Evolutionary conservation across 35 echinoderm and acorn worm genomes (phyloP), one percentile per base, ranked within the genome.

Genomic region (Apostichopus parvimensis): DNA sequence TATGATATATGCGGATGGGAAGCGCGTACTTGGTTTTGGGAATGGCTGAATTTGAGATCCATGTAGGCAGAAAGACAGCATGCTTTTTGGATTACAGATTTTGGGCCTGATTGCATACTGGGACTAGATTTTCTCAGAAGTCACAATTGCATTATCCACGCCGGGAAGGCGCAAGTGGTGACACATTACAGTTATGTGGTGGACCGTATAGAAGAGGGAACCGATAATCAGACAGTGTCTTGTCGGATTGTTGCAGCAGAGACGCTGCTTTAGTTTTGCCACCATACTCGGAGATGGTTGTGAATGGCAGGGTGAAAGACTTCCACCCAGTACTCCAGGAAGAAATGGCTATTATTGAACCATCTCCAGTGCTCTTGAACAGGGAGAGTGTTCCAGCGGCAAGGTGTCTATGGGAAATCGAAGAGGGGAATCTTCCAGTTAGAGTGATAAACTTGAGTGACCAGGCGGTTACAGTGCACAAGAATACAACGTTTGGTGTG

Each of bases 101-200:
- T 87, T 0, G 56, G 28, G 12, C 84, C 57, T 5, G 57, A 87
- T 22, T 87, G 84, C 26, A 87, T 87, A 8, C 24, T 87, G 45
- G 84, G 84, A 60, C 25, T 87, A 26, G 84, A 87, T 18, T 87
- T 87, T 24, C 24, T 87, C 18, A 87, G n/a, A 53, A 9, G 8
- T 11, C 57, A 64, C 26, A 26, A 87, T 58, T 87, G 20, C 28
- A 11, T 87, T 6, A 87, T 87, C 0, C 17, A 64, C 26, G 84
- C 21, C 1, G 20, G 84, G 56, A 26, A 24, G 28, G 57, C 57
- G 9, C 84, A 71, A 11, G 56, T 87, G 6, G 58, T 71, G 25
- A 87, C 4, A 11, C 0, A 68, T 17, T 3, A 68, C 64, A 17
- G 17, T 10, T 57, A 17, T 58, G 84, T 26, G 9, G 24, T 3